A percentile compares a stretch with the other conserved stretches of the same genome.
Evolutionary conservation across 2,797 vertebrate species (phyloP).

Genomic region (Ctenopoma multispine): DNA sequence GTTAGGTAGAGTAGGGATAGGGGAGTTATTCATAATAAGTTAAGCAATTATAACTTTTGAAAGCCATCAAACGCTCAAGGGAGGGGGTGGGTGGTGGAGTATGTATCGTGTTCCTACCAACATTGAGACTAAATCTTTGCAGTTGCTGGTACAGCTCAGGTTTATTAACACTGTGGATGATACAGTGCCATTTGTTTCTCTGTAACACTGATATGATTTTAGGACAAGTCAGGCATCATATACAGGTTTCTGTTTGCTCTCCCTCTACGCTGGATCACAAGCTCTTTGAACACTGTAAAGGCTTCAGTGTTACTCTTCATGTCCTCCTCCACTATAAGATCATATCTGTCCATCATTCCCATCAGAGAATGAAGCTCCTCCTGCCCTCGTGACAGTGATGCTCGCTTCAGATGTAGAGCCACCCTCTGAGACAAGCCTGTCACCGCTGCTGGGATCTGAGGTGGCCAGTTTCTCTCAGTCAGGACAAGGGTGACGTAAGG

Average conservation of each 20-base stretch:
- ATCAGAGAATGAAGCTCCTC: conserved; percentile 54
- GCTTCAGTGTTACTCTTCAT: neutral
- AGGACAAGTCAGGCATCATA: conserved; percentile 14
- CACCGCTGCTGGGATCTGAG: neutral
- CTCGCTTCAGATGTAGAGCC: conserved; percentile 79
- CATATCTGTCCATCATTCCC: conserved; percentile 63
- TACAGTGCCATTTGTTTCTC: no score
- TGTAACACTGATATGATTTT: neutral
- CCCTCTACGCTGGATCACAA: neutral
- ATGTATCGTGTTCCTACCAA: no score
- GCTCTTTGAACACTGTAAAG: neutral
- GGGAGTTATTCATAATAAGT: no score
- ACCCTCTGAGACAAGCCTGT: conserved; percentile 78
- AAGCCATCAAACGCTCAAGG: no score
- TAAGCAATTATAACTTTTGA: no score
- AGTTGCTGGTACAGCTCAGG: no score
- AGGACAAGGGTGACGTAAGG: conserved; percentile 85
- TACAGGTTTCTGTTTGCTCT: conserved; percentile 45
- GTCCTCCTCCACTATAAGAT: conserved; percentile 73
- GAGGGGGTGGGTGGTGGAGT: no score
- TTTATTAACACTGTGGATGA: no score
- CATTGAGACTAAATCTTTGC: no score
- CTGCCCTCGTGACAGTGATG: conserved; percentile 36
- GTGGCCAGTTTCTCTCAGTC: conserved; percentile 31
- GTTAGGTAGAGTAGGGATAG: no score